These are phyloP conservation scores for Dicyrtoma fusca DNA, from an alignment of 2,888 invertebrate species.

Conservation along the genomic window DNA sequence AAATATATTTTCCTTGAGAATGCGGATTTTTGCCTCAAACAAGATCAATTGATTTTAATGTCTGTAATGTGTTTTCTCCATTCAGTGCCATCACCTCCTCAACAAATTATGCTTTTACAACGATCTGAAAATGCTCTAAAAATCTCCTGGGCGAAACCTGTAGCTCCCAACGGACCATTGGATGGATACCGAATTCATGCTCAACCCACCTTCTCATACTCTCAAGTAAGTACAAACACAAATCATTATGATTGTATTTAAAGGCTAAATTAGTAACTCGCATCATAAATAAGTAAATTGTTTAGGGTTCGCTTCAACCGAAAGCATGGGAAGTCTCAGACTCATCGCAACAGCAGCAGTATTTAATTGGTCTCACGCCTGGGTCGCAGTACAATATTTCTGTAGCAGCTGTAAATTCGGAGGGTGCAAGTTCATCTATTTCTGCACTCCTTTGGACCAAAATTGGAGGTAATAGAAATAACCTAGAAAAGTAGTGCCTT, in stretches of 20 bases:
- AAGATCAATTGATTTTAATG: too few species aligned
- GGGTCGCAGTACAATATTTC: conserved; percentile 77
- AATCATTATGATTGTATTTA: background rate
- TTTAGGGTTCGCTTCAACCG: conserved; percentile 7
- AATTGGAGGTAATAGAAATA: conserved; percentile 69
- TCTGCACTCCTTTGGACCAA: conserved; percentile 69
- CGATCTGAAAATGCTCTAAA: conserved; percentile 68
- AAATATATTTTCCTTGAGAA: too few species aligned
- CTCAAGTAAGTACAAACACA: conserved; percentile 46
- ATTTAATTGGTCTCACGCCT: conserved; percentile 66
- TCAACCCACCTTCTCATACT: conserved; percentile 58
- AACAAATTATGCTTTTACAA: conserved; percentile 65
- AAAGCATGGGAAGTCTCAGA: conserved; percentile 49
- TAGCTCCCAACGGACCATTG: conserved; percentile 62
- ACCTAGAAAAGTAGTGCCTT: too few species aligned
- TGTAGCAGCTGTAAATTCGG: conserved; percentile 66
- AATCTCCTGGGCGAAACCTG: conserved; percentile 62
- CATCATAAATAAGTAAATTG: too few species aligned
- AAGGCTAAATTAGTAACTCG: background rate
- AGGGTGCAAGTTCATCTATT: conserved; percentile 65
- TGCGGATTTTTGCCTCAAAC: too few species aligned
- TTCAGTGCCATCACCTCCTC: conserved; percentile 73
- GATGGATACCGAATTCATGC: conserved; percentile 61
- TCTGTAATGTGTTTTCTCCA: too few species aligned
- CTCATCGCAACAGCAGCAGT: conserved; percentile 40